A percentile compares a stretch with the other conserved stretches of the same genome.
Evolutionary conservation across 2,888 invertebrate species (phyloP).

Genomic region (Endomychus coccineus): DNA sequence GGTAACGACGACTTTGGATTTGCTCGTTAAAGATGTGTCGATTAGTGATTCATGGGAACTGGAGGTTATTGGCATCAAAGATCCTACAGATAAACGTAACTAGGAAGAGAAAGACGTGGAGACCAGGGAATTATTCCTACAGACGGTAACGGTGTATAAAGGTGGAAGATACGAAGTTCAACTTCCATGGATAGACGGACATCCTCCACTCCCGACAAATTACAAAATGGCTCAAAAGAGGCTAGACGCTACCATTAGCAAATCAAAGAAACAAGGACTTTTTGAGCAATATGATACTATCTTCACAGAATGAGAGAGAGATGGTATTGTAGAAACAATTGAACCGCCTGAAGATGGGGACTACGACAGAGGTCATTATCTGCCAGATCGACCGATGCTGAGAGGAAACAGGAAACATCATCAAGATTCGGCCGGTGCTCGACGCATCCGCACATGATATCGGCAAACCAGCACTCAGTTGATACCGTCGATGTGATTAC

Average conservation of each 20-base stretch:
- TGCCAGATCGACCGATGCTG: slow-evolving; percentile 21
- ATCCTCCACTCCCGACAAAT: slow-evolving; percentile 28
- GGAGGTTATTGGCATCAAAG: slow-evolving; percentile 30
- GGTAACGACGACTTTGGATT: slow-evolving; percentile 11
- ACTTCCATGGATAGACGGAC: slow-evolving; percentile 32
- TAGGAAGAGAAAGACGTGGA: slow-evolving; percentile 19
- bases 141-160: slow-evolving; percentile 25
- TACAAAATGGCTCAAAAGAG: slow-evolving; percentile 24
- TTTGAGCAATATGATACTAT: slow-evolving; percentile 21
- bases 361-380: slow-evolving; percentile 14
- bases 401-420: slow-evolving; percentile 18
- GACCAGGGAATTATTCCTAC: slow-evolving; percentile 25
- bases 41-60: slow-evolving; percentile 31
- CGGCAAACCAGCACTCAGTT: slow-evolving; percentile 21
- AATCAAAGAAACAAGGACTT: slow-evolving; percentile 19
- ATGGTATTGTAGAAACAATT: slow-evolving; percentile 15
- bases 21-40: slow-evolving; percentile 16
- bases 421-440: slow-evolving; percentile 25
- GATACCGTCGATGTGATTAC: slow-evolving; percentile 17
- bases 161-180: slow-evolving; percentile 31
- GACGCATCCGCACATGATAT: slow-evolving; percentile 26
- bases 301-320: slow-evolving; percentile 27
- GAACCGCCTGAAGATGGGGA: not conserved
- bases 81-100: slow-evolving; percentile 25
- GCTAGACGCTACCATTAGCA: slow-evolving; percentile 23